Evolutionary conservation across 2,888 invertebrate genomes (phyloP).

Genomic region (Caradrina clavipalpis): DNA sequence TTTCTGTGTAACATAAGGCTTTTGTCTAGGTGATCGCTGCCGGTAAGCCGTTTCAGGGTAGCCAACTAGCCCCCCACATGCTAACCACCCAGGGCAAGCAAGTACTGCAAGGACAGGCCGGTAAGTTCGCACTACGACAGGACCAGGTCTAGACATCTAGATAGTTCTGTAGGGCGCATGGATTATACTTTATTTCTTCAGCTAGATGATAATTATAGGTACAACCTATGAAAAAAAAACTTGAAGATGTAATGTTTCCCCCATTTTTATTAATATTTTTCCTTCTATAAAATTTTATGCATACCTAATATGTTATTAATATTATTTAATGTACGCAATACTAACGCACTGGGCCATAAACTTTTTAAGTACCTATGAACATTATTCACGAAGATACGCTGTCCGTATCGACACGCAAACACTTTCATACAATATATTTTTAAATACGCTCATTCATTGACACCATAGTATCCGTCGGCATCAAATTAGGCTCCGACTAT

Average conservation of each 20-base stretch:
- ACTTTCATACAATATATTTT: neutral
- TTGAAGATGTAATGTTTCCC: neutral
- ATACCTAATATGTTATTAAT: conserved; percentile 17
- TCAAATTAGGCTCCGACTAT: neutral
- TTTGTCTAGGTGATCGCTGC: conserved; percentile 93
- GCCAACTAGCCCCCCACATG: conserved; percentile 95
- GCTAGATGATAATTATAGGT: conserved; percentile 1
- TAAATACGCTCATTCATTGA: neutral
- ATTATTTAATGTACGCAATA: conserved; percentile 35
- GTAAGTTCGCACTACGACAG: conserved; percentile 76
- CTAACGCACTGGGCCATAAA: conserved; percentile 25
- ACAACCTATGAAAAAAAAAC: neutral
- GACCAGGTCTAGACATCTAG: neutral
- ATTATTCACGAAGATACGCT: conserved; percentile 2
- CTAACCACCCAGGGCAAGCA: conserved; percentile 94
- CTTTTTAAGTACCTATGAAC: neutral
- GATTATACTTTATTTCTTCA: conserved; percentile 6
- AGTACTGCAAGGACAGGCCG: conserved; percentile 92
- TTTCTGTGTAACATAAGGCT: conserved; percentile 22
- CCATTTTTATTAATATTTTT: conserved; percentile 15
- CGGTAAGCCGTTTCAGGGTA: conserved; percentile 96
- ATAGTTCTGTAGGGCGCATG: conserved; percentile 20
- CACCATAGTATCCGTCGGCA: neutral
- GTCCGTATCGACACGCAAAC: neutral
- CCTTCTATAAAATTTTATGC: neutral